Evolutionary conservation across 2,113 vertebrate species (phyloP), one percentile per base, ranked within the genome.

Genomic region (Psephotus haematonotus): DNA sequence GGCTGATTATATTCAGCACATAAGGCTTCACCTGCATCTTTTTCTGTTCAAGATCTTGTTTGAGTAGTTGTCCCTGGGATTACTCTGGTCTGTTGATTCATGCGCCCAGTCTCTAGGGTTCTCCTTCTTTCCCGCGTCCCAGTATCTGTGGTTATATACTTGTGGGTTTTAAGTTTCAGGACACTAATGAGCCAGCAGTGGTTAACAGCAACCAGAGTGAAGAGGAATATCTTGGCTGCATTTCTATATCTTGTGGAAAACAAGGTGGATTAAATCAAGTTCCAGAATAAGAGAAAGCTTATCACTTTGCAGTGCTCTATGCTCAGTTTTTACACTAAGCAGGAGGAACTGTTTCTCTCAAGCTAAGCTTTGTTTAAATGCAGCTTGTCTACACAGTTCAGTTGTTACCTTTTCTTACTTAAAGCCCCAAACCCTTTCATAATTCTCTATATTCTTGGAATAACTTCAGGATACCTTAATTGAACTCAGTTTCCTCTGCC

Each of bases 71-170:
- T 76, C 43, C 14, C 20, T 69, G 63, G 71, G 28, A 67, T 75
- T 70, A 47, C 31, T 82, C 37, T 3, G 9, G 52, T 67, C 7
- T 17, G 12, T 53, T 28, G n/a, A 64, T 83, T 68, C 8, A 2
- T 33, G 23, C 41, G 15, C 79, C 27, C 25, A 43, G 11, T 46
- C 25, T 68, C 57, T 25, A 6, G 25, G 8, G 10, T 86, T 76
- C 28, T 82, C 25, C 4, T 22, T 22, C 11, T 64, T 0, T 0
- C 20, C 19, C 24, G 18, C 2, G 4, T 11, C n/a, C 24, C 9
- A 4, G 11, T 55, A 25, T 50, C 22, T 77, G 23, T 91, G 63
- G 17, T 68, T 59, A 49, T 53, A 10, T 25, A 7, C 76, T 49
- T 10, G 19, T 49, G 62, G 47, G 25, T 19, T 91, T 78, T 24